Conservation (phyloP, 2,113 vertebrate species). For the Misgurnus mizolepis region DNA sequence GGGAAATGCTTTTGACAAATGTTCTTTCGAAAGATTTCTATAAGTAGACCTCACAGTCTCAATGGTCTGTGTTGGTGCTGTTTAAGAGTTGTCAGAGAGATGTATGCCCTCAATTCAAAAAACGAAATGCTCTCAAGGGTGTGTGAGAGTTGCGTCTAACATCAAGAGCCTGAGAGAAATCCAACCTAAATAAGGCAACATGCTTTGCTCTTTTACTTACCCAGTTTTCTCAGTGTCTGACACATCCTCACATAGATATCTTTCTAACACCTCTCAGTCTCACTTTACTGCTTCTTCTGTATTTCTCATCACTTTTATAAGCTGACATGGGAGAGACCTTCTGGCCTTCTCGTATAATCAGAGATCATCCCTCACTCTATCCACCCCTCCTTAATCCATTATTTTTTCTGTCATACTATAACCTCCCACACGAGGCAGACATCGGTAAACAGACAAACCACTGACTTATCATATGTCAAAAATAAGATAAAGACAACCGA, state of each 20-base stretch:
- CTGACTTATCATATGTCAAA: neutral
- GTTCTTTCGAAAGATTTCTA: neutral
- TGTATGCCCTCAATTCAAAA: conserved; percentile 26
- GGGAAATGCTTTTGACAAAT: neutral
- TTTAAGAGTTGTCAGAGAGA: conserved; percentile 15
- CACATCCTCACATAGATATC: neutral
- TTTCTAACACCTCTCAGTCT: neutral
- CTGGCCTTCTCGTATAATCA: conserved; percentile 21
- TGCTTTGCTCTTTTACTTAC: neutral
- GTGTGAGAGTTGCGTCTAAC: conserved; percentile 10
- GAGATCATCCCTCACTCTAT: conserved; percentile 1
- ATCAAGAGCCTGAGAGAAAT: conserved; percentile 20
- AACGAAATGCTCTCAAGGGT: neutral
- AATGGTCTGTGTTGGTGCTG: neutral
- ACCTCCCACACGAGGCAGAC: neutral
- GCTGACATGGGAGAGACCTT: neutral
- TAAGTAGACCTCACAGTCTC: neutral
- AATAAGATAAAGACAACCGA: neutral
- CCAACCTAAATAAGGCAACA: conserved; percentile 2
- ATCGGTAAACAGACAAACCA: neutral
- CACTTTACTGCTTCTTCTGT: neutral
- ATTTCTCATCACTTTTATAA: neutral
- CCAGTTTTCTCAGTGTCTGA: neutral
- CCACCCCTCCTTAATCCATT: neutral
- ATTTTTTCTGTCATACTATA: neutral